Evolutionary conservation across 1,140 invertebrate species (phyloP), one percentile per base, ranked within the genome.

Genomic region (Drosophila arawakana): DNA sequence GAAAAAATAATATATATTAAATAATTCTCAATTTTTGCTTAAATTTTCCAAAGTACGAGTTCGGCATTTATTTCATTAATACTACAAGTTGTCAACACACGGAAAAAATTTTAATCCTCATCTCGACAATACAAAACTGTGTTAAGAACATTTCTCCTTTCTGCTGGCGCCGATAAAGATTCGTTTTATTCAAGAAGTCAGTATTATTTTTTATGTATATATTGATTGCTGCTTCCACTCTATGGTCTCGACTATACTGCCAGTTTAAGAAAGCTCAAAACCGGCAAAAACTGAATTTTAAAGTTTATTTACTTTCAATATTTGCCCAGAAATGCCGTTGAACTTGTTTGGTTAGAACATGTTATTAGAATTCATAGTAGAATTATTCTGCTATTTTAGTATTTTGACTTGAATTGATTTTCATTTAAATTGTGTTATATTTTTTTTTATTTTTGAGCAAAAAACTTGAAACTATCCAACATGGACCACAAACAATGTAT

Each of bases 301-400:
- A 69, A 73, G 65, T 68, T 62, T 84, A 77, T 84, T 80, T 62
- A 77, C 83, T 82, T 74, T 69, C 57, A 71, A 88, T 88, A 86
- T 88, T 88, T 86, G 84, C 55, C 66, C 59, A 72, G 80, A 88
- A 86, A 88, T 86, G 83, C 83, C 84, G 83, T 89, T 86, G 77
- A 88, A 86, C 83, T 78, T 66, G 83, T 86, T 86, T 88, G 80
- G 83, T 69, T 47, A 80, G 83, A 86, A 83, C 80, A 37, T 88
- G 83, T 86, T 73, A 75, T 67, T 72, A 57, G 49, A 77, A 59
- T 81, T 65, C 35, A 57, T 65, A n/a, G 61, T 65, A 15, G 61
- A 60, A 80, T 77, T 80, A 73, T 80, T 72, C 63, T 37, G 63
- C 43, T 50, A 15, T 58, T 58, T 63, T 30, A 30, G 15, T 6